phyloP scores from a whole-genome alignment of 2,797 vertebrate genomes.

The Natrix natrix region DNA sequence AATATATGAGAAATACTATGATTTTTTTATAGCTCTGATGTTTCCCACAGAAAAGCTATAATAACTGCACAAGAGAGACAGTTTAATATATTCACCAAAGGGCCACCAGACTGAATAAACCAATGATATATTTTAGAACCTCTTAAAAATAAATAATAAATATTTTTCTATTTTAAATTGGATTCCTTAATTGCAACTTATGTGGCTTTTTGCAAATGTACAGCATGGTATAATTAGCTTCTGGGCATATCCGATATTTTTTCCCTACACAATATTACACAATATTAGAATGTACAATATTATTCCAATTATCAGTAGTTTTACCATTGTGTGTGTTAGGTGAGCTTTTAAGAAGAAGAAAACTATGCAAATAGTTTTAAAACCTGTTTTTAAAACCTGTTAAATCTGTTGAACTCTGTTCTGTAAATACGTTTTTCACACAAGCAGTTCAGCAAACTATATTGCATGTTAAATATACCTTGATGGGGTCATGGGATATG shows the following conservation, averaged over 20 bases:
- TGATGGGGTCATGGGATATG: neutral
- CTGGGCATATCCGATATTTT: neutral
- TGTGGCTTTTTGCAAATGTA: neutral
- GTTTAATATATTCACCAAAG: neutral
- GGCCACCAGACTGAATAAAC: conserved; percentile 6
- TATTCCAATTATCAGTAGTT: neutral
- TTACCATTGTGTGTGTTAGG: neutral
- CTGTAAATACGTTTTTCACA: neutral
- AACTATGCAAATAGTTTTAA: neutral
- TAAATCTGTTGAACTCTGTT: neutral
- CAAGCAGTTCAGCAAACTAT: neutral
- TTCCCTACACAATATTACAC: neutral
- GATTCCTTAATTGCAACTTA: conserved; percentile 26
- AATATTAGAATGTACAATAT: neutral
- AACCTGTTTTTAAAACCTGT: neutral
- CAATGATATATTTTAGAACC: conserved; percentile 1
- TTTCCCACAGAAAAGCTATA: conserved; percentile 4
- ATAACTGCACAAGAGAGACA: accelerated
- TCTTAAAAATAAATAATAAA: neutral
- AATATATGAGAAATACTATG: neutral
- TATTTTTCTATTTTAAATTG: neutral
- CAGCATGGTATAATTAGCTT: conserved; percentile 15
- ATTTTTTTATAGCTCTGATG: neutral
- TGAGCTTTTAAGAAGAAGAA: neutral
- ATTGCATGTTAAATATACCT: neutral